Evolutionary conservation across 2,797 vertebrate genomes (phyloP).

Genomic region (Chaetophractus vellerosus): DNA sequence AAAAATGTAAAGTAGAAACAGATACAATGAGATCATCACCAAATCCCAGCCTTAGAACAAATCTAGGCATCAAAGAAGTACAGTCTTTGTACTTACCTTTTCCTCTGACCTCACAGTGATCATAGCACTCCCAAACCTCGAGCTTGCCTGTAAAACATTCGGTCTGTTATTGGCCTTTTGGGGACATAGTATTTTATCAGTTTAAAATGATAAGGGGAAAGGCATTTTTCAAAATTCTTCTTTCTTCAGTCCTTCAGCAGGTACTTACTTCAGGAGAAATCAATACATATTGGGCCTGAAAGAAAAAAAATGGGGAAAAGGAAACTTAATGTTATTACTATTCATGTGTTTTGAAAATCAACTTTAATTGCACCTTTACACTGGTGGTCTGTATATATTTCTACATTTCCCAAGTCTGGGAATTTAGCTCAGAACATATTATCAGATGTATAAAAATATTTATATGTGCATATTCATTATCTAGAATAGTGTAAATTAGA

Average conservation of each 20-base stretch:
- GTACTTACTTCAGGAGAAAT: conserved; percentile 90
- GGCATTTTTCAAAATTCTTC: not conserved
- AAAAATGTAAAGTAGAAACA: not conserved
- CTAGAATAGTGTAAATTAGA: not conserved
- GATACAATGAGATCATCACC: not conserved
- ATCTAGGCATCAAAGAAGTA: fast-evolving
- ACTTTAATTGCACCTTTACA: not conserved
- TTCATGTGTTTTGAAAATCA: fast-evolving
- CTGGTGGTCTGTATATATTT: not conserved
- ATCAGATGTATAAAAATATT: not conserved
- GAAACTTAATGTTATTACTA: not conserved
- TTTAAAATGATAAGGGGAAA: not conserved
- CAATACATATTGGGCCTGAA: conserved; percentile 90
- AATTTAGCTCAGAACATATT: not conserved
- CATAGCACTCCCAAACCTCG: conserved; percentile 90
- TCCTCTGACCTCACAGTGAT: conserved; percentile 86
- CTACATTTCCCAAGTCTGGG: not conserved
- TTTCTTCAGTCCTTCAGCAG: not conserved
- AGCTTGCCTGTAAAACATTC: conserved; percentile 87
- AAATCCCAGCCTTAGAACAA: not conserved
- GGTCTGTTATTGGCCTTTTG: not conserved
- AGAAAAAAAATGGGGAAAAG: not conserved
- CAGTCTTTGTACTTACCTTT: conserved; percentile 84
- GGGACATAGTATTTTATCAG: not conserved
- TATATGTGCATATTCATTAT: not conserved